Conservation (phyloP, 2,888 invertebrate genomes). For the Drosophila mettleri region DNA sequence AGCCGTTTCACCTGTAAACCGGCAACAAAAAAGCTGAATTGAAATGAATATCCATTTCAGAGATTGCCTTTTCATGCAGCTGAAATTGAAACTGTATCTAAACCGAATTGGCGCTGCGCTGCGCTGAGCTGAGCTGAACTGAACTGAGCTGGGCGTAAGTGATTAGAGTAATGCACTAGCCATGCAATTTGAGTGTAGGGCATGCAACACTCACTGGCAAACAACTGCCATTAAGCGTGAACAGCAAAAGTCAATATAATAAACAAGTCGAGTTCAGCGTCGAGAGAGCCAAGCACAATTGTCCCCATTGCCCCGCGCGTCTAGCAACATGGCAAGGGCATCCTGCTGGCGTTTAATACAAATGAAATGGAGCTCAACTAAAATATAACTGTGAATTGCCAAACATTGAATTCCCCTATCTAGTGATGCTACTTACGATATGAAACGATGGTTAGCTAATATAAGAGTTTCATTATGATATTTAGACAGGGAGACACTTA, state of each 20-base stretch:
- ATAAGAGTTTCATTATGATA: not conserved
- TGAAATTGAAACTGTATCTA: constrained; percentile 1
- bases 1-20: constrained; percentile 27
- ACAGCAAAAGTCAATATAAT: constrained; percentile 64
- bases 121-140: not conserved
- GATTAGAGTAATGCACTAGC: constrained; percentile 75
- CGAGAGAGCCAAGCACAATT: not conserved
- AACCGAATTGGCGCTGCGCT: not conserved
- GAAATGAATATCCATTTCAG: constrained; percentile 68
- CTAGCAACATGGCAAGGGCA: constrained; percentile 14
- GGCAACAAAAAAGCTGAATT: constrained; percentile 20
- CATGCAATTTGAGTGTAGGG: constrained; percentile 35
- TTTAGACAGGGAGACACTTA: too few relatives aligned
- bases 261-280: constrained; percentile 17
- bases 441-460: not conserved
- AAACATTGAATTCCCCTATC: not conserved
- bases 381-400: not conserved
- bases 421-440: not conserved
- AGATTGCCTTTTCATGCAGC: constrained; percentile 65
- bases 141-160: constrained; percentile 18
- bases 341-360: constrained; percentile 26
- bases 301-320: constrained; percentile 1
- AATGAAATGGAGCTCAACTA: constrained; percentile 12
- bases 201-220: constrained; percentile 28
- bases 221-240: constrained; percentile 44